Conservation (phyloP, 2,888 invertebrate genomes). For the Timema podura region DNA sequence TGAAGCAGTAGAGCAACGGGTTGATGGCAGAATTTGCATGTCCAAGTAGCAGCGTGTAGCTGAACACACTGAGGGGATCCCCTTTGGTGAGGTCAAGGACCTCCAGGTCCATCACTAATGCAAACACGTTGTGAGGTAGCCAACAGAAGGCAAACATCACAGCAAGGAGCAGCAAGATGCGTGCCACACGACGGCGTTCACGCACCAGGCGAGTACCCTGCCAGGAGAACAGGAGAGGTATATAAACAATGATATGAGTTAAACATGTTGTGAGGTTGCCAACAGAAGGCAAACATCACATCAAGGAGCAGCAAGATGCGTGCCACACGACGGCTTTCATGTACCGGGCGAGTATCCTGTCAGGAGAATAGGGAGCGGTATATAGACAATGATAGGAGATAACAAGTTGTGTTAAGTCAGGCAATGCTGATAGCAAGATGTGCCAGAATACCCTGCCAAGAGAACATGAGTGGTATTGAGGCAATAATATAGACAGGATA, state of each 20-base stretch:
- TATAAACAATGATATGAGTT: too few relatives aligned
- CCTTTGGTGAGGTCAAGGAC: constrained; percentile 20
- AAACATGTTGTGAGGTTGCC: constrained; percentile 72
- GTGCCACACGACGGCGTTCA: constrained; percentile 68
- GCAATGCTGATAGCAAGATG: too few relatives aligned
- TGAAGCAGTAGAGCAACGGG: constrained; percentile 70
- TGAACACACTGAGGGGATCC: constrained; percentile 42
- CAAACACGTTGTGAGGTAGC: constrained; percentile 71
- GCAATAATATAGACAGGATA: too few relatives aligned
- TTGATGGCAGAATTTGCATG: constrained; percentile 75
- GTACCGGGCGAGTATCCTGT: constrained; percentile 50
- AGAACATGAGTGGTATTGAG: too few relatives aligned
- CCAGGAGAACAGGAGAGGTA: constrained; percentile 19
- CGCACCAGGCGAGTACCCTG: constrained; percentile 52
- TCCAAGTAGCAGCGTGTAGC: constrained; percentile 66
- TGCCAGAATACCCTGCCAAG: too few relatives aligned
- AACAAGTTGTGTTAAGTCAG: too few relatives aligned
- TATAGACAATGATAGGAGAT: too few relatives aligned
- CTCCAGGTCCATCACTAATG: constrained; percentile 55
- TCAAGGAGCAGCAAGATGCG: constrained; percentile 70
- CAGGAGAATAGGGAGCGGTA: too few relatives aligned
- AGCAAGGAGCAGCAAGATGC: constrained; percentile 68
- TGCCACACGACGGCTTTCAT: constrained; percentile 68
- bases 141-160: constrained; percentile 73
- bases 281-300: constrained; percentile 70